phyloP scores from a whole-genome alignment of 1,140 invertebrate species.

The Bemisia tabaci region DNA sequence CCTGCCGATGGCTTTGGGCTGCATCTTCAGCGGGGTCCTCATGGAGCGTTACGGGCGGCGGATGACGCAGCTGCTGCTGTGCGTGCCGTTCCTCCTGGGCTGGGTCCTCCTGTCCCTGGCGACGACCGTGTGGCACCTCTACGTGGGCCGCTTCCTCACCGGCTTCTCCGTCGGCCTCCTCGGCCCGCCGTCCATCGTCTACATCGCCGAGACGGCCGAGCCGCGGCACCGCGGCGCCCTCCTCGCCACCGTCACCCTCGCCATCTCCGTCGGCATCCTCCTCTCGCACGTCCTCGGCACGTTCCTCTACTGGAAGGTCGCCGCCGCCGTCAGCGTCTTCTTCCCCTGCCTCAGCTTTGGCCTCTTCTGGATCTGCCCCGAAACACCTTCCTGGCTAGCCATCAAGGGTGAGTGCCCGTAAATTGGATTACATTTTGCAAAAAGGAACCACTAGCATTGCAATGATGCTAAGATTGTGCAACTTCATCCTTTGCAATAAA shows the following conservation, averaged over 20 bases:
- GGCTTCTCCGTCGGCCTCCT: slow-evolving; percentile 42
- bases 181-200: slow-evolving; percentile 36
- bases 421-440: too few relatives aligned
- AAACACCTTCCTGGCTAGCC: slow-evolving; percentile 56
- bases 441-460: too few relatives aligned
- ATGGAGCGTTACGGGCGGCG: slow-evolving; percentile 54
- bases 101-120: slow-evolving; percentile 47
- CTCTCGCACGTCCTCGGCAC: slow-evolving; percentile 42
- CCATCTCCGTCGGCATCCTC: slow-evolving; percentile 39
- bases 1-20: slow-evolving; percentile 43
- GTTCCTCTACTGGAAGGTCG: slow-evolving; percentile 41
- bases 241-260: slow-evolving; percentile 37
- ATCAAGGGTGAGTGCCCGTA: too few relatives aligned
- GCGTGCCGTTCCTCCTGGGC: slow-evolving; percentile 44
- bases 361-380: slow-evolving; percentile 40
- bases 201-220: slow-evolving; percentile 28
- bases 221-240: slow-evolving; percentile 37
- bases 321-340: slow-evolving; percentile 36
- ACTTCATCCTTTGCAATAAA: too few relatives aligned
- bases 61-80: slow-evolving; percentile 41
- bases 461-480: too few relatives aligned
- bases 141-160: slow-evolving; percentile 48
- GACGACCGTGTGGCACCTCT: slow-evolving; percentile 34
- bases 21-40: slow-evolving; percentile 39
- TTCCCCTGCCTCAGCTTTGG: slow-evolving; percentile 36